Evolutionary conservation across 2,888 invertebrate species (phyloP).

Genomic region (Anthrax anthrax): DNA sequence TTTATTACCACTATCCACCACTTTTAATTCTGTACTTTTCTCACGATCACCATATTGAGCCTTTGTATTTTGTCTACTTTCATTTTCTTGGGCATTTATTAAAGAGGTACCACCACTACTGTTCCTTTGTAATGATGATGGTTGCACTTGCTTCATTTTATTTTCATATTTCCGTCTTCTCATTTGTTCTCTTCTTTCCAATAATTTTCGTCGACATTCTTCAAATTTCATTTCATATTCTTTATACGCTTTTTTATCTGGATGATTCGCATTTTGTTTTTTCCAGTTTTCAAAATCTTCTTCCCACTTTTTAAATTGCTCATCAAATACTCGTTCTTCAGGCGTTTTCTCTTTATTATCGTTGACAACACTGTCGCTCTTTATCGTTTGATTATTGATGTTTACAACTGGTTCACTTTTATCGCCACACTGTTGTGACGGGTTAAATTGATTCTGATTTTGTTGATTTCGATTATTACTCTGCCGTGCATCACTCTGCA

Average conservation of each 20-base stretch:
- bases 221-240: slow-evolving; percentile 84
- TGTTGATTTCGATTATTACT: no score
- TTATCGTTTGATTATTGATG: no score
- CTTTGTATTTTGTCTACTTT: no score
- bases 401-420: no score
- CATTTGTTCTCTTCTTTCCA: slow-evolving; percentile 72
- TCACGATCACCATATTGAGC: no score
- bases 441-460: no score
- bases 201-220: slow-evolving; percentile 60
- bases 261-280: slow-evolving; percentile 79
- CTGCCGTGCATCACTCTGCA: no score
- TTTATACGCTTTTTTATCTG: slow-evolving; percentile 71
- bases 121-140: neutral
- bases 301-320: slow-evolving; percentile 84
- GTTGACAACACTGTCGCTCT: neutral
- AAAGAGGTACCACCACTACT: no score
- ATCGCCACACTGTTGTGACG: no score
- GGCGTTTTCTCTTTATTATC: slow-evolving; percentile 5
- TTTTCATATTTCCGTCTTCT: slow-evolving; percentile 37
- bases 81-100: no score
- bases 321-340: slow-evolving; percentile 74
- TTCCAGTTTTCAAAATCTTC: slow-evolving; percentile 86
- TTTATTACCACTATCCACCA: no score
- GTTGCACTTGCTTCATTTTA: slow-evolving; percentile 8
- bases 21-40: no score